Percentiles rank a stretch among this genome's conserved stretches.
Evolutionary conservation across 2,797 vertebrate genomes (phyloP).

Genomic region (Cryptoprocta ferox): DNA sequence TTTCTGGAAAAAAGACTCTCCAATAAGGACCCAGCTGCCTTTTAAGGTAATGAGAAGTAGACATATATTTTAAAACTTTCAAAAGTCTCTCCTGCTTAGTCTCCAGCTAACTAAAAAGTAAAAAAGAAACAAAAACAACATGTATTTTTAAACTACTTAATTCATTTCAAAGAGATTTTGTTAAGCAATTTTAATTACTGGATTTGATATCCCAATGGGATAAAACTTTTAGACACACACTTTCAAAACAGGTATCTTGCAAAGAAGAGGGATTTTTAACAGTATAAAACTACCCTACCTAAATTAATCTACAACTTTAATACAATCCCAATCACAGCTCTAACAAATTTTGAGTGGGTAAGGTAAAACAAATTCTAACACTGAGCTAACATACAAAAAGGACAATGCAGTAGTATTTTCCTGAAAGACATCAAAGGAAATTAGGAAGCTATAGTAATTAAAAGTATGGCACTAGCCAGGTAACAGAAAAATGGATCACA

Average conservation of each 20-base stretch:
- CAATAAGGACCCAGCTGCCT: not conserved
- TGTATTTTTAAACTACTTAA: not conserved
- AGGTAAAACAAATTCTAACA: conserved; percentile 16
- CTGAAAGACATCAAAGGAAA: conserved; percentile 30
- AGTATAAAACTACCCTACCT: not conserved
- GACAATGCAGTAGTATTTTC: not conserved
- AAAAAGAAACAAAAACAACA: not conserved
- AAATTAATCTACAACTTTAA: conserved; percentile 49
- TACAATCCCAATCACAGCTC: conserved; percentile 14
- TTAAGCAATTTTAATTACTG: conserved; percentile 16
- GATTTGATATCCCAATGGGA: not conserved
- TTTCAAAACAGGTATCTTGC: conserved; percentile 56
- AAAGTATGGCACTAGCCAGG: not conserved
- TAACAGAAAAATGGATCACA: conserved; percentile 7
- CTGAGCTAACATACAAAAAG: conserved; percentile 17
- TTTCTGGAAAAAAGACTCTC: conserved; percentile 46
- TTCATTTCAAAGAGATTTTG: conserved; percentile 31
- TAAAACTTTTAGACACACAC: not conserved
- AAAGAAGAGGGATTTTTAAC: not conserved
- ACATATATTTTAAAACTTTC: not conserved
- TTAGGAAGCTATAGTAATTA: not conserved
- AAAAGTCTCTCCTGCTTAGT: conserved; percentile 33
- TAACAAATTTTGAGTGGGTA: not conserved
- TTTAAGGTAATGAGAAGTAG: not conserved
- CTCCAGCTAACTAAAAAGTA: not conserved